These are phyloP conservation scores for Raja brachyura DNA, from an alignment of 2,113 vertebrate genomes.

Conservation along the genomic window DNA sequence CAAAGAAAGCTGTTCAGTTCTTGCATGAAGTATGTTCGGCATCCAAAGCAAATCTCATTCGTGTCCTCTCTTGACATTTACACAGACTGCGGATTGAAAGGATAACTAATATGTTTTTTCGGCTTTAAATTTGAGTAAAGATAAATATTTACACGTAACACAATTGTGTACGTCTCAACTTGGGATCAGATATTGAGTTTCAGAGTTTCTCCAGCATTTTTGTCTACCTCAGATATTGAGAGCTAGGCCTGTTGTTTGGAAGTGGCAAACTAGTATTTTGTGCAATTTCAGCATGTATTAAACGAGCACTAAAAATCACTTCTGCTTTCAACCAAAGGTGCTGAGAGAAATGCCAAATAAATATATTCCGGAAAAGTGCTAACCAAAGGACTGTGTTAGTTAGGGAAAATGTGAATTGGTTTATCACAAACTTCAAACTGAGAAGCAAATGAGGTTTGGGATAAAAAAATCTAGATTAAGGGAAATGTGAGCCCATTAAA, in stretches of 20 bases:
- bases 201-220: too few relatives aligned
- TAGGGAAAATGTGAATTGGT: neutral
- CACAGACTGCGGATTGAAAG: too few relatives aligned
- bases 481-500: neutral
- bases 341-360: neutral
- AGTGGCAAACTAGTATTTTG: neutral
- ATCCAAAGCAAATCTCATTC: neutral
- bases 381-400: neutral
- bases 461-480: neutral
- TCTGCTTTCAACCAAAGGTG: neutral
- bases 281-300: neutral
- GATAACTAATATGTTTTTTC: too few relatives aligned
- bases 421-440: neutral
- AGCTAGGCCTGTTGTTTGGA: neutral
- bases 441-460: neutral
- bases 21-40: neutral
- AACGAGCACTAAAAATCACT: neutral
- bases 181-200: neutral
- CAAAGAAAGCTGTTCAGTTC: neutral
- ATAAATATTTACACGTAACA: too few relatives aligned
- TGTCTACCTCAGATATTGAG: neutral
- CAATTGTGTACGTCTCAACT: too few relatives aligned
- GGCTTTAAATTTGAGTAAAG: too few relatives aligned
- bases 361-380: neutral
- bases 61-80: neutral